These are phyloP conservation scores for Chrysolina americana DNA, from an alignment of 2,888 invertebrate species.

Conservation along the genomic window DNA sequence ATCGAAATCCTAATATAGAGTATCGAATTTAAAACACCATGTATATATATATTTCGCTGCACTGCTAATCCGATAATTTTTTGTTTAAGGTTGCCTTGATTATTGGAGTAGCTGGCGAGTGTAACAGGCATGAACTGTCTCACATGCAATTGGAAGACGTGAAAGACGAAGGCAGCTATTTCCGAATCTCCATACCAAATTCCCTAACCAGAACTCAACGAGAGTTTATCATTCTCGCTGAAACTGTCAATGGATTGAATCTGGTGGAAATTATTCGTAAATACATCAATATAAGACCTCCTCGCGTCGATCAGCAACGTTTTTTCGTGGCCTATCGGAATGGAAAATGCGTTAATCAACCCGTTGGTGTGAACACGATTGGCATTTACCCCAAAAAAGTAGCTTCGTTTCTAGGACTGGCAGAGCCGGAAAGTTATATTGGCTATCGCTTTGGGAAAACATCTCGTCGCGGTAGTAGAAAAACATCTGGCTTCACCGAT, in stretches of 20 bases:
- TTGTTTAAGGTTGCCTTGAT: slow-evolving; percentile 24
- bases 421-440: slow-evolving; percentile 41
- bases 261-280: slow-evolving; percentile 35
- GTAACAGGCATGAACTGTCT: slow-evolving; percentile 46
- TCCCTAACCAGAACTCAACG: slow-evolving; percentile 29
- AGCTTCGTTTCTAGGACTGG: slow-evolving; percentile 35
- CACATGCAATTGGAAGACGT: slow-evolving; percentile 48
- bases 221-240: slow-evolving; percentile 38
- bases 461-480: slow-evolving; percentile 11
- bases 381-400: slow-evolving; percentile 25
- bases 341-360: slow-evolving; percentile 11
- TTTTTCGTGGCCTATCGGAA: slow-evolving; percentile 34
- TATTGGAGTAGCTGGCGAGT: slow-evolving; percentile 30
- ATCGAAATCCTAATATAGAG: no score
- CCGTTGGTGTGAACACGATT: slow-evolving; percentile 34
- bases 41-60: no score
- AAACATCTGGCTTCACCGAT: not conserved
- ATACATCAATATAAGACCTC: slow-evolving; percentile 40
- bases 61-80: not conserved
- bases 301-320: slow-evolving; percentile 26
- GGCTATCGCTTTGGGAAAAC: slow-evolving; percentile 42
- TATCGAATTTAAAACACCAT: no score
- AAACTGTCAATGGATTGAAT: slow-evolving; percentile 27
- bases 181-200: slow-evolving; percentile 34
- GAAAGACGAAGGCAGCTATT: slow-evolving; percentile 36